A percentile compares a stretch with the other conserved stretches of the same genome.
Conservation (phyloP, 2,113 vertebrate species). For the Grallaria varia region DNA sequence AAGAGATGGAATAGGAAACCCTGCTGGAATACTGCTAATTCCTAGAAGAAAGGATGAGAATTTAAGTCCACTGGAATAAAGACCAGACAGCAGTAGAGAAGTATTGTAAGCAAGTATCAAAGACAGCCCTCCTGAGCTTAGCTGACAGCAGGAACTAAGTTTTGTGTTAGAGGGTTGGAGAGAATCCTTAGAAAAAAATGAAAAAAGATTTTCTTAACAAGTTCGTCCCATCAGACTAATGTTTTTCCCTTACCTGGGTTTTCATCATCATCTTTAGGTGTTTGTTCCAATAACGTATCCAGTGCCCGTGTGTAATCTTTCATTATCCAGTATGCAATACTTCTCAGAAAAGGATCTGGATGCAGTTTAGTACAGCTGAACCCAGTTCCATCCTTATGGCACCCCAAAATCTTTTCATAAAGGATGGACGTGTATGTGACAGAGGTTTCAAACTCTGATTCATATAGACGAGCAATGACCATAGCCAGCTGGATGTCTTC, state of each 20-base stretch:
- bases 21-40: background rate
- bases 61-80: background rate
- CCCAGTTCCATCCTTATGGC: conserved; percentile 83
- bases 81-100: background rate
- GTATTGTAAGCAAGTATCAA: background rate
- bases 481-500: conserved; percentile 97
- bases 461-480: conserved; percentile 93
- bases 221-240: background rate
- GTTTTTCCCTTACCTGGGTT: conserved; percentile 80
- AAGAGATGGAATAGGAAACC: background rate
- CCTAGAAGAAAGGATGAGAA: background rate
- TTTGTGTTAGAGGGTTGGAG: background rate
- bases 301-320: conserved; percentile 93
- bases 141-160: background rate
- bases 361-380: conserved; percentile 87
- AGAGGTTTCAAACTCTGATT: conserved; percentile 94
- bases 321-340: conserved; percentile 96
- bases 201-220: background rate
- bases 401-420: conserved; percentile 91
- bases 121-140: background rate
- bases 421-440: conserved; percentile 92
- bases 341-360: conserved; percentile 94
- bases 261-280: conserved; percentile 91
- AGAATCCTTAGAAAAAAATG: background rate
- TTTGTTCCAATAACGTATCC: conserved; percentile 93